Conservation (phyloP, 2,113 vertebrate species). For the Corydoras sp. region DNA sequence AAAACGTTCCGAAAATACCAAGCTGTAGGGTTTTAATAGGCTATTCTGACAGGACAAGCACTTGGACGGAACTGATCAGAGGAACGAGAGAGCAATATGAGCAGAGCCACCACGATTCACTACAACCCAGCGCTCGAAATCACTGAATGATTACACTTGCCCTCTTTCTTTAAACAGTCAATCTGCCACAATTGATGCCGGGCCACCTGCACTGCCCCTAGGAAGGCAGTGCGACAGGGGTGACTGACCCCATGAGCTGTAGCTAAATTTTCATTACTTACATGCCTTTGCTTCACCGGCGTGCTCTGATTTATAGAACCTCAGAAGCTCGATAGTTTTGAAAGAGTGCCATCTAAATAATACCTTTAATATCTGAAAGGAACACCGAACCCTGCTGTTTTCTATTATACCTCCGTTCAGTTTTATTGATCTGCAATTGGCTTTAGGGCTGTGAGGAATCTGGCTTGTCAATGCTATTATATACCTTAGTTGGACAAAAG, state of each 20-base stretch:
- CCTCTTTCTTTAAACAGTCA: conserved; percentile 14
- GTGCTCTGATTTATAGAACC: conserved; percentile 38
- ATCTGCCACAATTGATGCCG: conserved; percentile 12
- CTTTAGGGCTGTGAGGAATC: background rate
- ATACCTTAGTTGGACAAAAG: background rate
- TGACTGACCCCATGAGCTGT: conserved; percentile 32
- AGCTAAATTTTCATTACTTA: conserved; percentile 39
- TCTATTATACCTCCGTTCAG: conserved; percentile 1
- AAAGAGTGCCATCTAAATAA: conserved; percentile 27
- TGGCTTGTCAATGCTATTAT: background rate
- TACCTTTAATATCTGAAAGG: conserved; percentile 22
- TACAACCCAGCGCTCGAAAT: background rate
- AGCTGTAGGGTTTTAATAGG: conserved; percentile 24
- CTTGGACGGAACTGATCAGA: conserved; percentile 4
- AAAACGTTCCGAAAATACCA: background rate
- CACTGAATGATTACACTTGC: conserved; percentile 2
- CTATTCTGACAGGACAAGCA: background rate
- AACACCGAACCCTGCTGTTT: conserved; percentile 15
- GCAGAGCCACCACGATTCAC: background rate
- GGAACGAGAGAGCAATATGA: conserved; percentile 15
- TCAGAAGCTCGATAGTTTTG: conserved; percentile 21
- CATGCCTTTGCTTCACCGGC: conserved; percentile 25
- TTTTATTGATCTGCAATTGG: conserved; percentile 8
- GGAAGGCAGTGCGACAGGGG: conserved; percentile 2
- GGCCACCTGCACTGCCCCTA: background rate